Conservation (phyloP, 2,797 vertebrate genomes). For the Apogon talboti region DNA sequence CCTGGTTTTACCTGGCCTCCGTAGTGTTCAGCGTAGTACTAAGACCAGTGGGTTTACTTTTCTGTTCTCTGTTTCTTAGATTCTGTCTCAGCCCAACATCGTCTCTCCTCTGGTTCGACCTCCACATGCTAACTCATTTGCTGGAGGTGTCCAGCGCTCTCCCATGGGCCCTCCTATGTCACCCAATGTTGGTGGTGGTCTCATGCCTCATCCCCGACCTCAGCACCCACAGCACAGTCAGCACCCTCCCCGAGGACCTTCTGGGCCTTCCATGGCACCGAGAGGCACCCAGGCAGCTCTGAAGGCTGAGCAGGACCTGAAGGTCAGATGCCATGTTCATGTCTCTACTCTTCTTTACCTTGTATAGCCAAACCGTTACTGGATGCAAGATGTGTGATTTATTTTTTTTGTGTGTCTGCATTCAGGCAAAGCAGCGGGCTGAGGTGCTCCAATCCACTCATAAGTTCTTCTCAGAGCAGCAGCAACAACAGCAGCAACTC, state of each 20-base stretch:
- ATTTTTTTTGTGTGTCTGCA: conserved; percentile 8
- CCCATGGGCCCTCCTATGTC: conserved; percentile 89
- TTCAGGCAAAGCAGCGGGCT: conserved; percentile 97
- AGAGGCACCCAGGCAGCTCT: conserved; percentile 90
- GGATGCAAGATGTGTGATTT: background rate
- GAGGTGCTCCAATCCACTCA: conserved; percentile 99
- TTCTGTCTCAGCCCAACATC: conserved; percentile 96
- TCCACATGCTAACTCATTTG: conserved; percentile 93
- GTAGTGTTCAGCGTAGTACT: background rate
- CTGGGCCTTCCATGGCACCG: conserved; percentile 87
- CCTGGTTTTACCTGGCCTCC: background rate
- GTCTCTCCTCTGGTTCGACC: conserved; percentile 95
- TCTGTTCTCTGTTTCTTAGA: conserved; percentile 80
- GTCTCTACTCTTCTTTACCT: background rate
- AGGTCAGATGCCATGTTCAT: conserved; percentile 81
- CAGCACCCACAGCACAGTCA: conserved; percentile 85
- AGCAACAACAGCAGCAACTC: conserved; percentile 89
- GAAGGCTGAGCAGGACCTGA: conserved; percentile 94
- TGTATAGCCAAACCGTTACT: background rate
- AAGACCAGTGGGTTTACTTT: background rate
- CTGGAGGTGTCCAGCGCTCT: conserved; percentile 92
- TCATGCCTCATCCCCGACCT: conserved; percentile 93
- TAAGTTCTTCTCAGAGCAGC: conserved; percentile 97
- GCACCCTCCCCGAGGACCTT: conserved; percentile 87
- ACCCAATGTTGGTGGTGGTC: conserved; percentile 90